Conservation (phyloP, 2,888 invertebrate species). For the Drosophila setosimentum region DNA sequence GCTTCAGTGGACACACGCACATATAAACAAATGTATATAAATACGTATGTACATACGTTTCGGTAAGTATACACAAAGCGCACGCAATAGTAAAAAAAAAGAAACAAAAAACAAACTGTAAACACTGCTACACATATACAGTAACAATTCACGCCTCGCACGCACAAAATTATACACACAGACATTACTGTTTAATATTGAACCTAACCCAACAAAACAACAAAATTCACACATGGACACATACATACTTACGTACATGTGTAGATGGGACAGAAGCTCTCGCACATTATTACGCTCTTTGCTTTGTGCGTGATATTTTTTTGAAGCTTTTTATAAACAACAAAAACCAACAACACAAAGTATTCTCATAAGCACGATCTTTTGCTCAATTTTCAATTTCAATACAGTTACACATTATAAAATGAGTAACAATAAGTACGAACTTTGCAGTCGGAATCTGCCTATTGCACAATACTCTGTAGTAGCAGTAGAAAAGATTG, state of each 20-base stretch:
- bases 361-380: constrained; percentile 58
- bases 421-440: neutral
- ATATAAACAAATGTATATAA: constrained; percentile 11
- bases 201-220: constrained; percentile 80
- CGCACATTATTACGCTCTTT: constrained; percentile 51
- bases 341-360: constrained; percentile 16
- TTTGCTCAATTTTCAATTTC: constrained; percentile 67
- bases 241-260: neutral
- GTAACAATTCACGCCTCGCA: constrained; percentile 63
- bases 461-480: neutral
- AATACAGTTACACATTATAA: constrained; percentile 1
- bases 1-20: constrained; percentile 38
- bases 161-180: constrained; percentile 37
- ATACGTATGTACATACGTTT: neutral
- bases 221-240: constrained; percentile 30
- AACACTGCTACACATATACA: constrained; percentile 33
- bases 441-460: neutral
- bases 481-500: neutral
- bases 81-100: constrained; percentile 26
- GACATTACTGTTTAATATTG: constrained; percentile 42
- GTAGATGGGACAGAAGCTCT: constrained; percentile 42
- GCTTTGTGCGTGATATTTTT: constrained; percentile 58
- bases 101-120: constrained; percentile 25
- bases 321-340: constrained; percentile 59
- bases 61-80: neutral